Conservation (phyloP, 2,113 vertebrate species). For the Sula dactylatra region DNA sequence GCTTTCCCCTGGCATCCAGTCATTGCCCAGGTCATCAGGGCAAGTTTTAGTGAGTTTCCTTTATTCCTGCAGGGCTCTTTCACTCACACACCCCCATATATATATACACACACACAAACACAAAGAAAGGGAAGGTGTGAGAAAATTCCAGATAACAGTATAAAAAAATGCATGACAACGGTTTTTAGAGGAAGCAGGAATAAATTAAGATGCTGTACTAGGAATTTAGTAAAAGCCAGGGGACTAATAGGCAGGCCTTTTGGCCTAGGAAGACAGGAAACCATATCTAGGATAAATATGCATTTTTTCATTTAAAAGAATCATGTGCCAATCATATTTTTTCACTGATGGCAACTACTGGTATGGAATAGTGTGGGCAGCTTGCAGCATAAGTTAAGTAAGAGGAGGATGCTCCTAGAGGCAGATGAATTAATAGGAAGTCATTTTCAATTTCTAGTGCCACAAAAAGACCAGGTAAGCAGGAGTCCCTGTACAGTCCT, state of each 20-base stretch:
- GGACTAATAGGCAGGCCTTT: not conserved
- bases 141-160: not conserved
- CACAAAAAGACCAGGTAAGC: not conserved
- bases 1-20: not conserved
- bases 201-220: not conserved
- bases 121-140: not conserved
- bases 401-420: not conserved
- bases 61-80: not conserved
- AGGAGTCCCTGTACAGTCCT: not conserved
- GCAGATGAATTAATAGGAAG: not conserved
- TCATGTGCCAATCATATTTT: not conserved
- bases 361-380: not conserved
- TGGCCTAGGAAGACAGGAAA: not conserved
- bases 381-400: not conserved
- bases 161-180: not conserved
- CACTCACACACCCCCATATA: not conserved
- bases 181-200: not conserved
- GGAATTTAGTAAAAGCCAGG: not conserved
- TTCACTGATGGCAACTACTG: not conserved
- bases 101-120: no score
- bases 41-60: not conserved
- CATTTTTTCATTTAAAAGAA: not conserved
- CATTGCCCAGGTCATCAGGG: not conserved
- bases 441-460: not conserved
- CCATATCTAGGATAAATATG: not conserved